phyloP scores from a whole-genome alignment of 2,888 invertebrate species.

The Cephus nigrinus region DNA sequence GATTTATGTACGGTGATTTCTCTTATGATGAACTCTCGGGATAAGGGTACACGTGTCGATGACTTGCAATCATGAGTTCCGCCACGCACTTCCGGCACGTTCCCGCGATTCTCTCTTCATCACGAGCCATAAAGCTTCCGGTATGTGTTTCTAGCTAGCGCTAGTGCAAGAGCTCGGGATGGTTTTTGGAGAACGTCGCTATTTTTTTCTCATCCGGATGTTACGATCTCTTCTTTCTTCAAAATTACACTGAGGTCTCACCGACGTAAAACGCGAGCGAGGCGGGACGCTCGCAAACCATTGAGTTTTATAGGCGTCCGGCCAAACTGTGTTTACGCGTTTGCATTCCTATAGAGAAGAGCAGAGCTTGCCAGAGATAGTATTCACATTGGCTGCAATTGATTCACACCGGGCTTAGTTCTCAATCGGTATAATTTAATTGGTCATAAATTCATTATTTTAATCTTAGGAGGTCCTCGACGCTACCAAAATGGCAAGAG shows the following conservation, averaged over 20 bases:
- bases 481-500: neutral
- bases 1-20: neutral
- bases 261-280: neutral
- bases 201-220: neutral
- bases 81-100: slow-evolving; percentile 8
- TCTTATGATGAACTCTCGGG: neutral
- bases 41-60: neutral
- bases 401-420: neutral
- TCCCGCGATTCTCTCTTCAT: neutral
- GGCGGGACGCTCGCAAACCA: neutral
- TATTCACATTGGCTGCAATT: neutral
- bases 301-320: neutral
- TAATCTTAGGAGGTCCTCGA: neutral
- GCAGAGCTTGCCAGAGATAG: neutral
- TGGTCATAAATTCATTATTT: neutral
- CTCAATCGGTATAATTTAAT: neutral
- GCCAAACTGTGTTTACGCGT: neutral
- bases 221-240: neutral
- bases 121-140: neutral
- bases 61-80: neutral
- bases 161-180: neutral
- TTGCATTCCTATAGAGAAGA: neutral
- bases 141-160: neutral
- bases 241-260: neutral
- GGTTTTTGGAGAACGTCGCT: neutral